Evolutionary conservation across 2,797 vertebrate species (phyloP), one percentile per base, ranked within the genome.

Genomic region (Pteropus rufus): DNA sequence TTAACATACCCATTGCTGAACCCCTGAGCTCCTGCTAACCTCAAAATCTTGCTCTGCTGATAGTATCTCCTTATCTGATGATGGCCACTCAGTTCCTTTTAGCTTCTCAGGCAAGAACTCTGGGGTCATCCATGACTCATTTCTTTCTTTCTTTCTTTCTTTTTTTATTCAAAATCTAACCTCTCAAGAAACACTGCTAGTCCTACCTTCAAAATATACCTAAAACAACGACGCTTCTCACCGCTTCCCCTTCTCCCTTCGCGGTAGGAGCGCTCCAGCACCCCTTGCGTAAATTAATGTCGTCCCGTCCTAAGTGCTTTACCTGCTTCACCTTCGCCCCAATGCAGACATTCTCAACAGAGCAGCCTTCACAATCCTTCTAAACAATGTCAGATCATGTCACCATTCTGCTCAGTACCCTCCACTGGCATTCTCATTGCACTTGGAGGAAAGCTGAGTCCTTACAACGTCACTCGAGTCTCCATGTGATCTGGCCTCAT

Each of bases 241-340:
- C 60, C 39, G 21, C 41, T 7, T 39, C 52, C 24, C 2, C 7
- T 18, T 56, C 76, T 39, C 21, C n/a, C 65, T 52, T 15, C 1
- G 31, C 12, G 9, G 0, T 12, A 0, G 3, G 14, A 83, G 8
- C 21, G 31, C 19, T 39, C 36, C 4, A 0, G 36, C 26, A 29
- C 10, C 69, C 91, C 26, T 52, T 24, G 23, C 23, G 19, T 70
- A 39, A 0, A 18, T 41, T 2, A 12, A 31, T 14, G 2, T 29
- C 26, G 2, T 7, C 4, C 11, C 21, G n/a, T 70, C 82, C 58
- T 23, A 46, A 56, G 14, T 2, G 31, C 14, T 29, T 92, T 9
- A 18, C 11, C 23, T 65, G 34, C 10, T 29, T 92, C 14, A 15
- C 10, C 23, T 65, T 31, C 34, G 36, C 12, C 46, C 54, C 24